A percentile compares a stretch with the other conserved stretches of the same genome.
These are phyloP conservation scores for Antigone vipio DNA, from an alignment of 2,113 vertebrate species.

Conservation along the genomic window DNA sequence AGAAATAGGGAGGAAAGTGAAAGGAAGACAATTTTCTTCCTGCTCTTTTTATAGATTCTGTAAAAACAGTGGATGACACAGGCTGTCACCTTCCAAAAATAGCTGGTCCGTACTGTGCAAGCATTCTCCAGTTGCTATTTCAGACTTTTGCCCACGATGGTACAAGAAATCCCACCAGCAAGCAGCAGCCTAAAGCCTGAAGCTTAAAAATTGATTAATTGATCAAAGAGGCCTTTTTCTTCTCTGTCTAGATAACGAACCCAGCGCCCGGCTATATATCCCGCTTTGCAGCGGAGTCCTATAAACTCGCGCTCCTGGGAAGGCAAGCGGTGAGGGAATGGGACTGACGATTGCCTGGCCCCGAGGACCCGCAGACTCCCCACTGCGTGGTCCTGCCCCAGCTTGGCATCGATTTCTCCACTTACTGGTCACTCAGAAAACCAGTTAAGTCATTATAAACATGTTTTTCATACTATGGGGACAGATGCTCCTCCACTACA, in stretches of 20 bases:
- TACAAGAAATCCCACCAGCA: constrained; percentile 3
- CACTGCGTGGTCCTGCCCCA: neutral
- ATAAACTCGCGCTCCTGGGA: neutral
- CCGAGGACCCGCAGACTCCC: neutral
- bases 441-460: constrained; percentile 6
- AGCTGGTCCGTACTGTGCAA: neutral
- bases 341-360: neutral
- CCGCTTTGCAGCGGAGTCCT: neutral
- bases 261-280: neutral
- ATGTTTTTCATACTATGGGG: neutral
- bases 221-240: neutral
- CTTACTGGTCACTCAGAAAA: neutral
- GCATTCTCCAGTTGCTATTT: neutral
- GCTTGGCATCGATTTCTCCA: neutral
- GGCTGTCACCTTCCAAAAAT: neutral
- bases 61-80: neutral
- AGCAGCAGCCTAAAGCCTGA: neutral
- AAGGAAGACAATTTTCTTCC: neutral
- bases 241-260: neutral
- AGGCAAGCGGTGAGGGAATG: neutral
- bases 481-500: constrained; percentile 1
- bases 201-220: neutral
- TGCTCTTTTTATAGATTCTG: neutral
- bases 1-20: neutral
- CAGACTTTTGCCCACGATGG: neutral